Conservation (phyloP, 2,888 invertebrate genomes). For the Tuberolachnus salignus region DNA sequence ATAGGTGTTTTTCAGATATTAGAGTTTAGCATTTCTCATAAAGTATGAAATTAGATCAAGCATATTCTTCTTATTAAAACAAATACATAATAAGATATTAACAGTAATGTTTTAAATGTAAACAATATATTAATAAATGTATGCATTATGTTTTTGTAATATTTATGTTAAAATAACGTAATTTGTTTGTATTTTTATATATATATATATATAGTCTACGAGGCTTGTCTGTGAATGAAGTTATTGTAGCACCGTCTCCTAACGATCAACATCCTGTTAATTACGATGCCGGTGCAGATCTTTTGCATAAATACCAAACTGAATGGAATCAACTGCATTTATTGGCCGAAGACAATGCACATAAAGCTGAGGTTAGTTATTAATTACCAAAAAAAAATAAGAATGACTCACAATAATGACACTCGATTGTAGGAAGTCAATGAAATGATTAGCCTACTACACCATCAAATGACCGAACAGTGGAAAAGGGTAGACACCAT, state of each 20-base stretch:
- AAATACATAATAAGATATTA: background rate
- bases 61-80: too few relatives aligned
- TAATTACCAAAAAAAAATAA: background rate
- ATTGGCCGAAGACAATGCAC: constrained; percentile 71
- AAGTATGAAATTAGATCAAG: too few relatives aligned
- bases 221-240: constrained; percentile 58
- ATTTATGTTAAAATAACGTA: background rate
- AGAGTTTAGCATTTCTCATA: too few relatives aligned
- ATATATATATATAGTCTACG: constrained; percentile 58
- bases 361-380: constrained; percentile 65
- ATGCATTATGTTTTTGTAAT: background rate
- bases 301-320: constrained; percentile 74
- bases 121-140: background rate
- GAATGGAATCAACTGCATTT: constrained; percentile 75
- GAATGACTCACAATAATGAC: background rate
- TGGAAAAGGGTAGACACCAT: constrained; percentile 63
- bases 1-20: too few relatives aligned
- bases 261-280: constrained; percentile 61
- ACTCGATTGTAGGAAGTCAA: constrained; percentile 61
- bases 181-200: constrained; percentile 10
- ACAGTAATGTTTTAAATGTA: background rate
- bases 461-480: constrained; percentile 62
- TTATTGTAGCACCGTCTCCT: constrained; percentile 38
- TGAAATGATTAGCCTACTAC: constrained; percentile 64
- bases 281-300: constrained; percentile 71